These are phyloP conservation scores for Penaeus indicus DNA, from an alignment of 1,140 invertebrate species.

Conservation along the genomic window DNA sequence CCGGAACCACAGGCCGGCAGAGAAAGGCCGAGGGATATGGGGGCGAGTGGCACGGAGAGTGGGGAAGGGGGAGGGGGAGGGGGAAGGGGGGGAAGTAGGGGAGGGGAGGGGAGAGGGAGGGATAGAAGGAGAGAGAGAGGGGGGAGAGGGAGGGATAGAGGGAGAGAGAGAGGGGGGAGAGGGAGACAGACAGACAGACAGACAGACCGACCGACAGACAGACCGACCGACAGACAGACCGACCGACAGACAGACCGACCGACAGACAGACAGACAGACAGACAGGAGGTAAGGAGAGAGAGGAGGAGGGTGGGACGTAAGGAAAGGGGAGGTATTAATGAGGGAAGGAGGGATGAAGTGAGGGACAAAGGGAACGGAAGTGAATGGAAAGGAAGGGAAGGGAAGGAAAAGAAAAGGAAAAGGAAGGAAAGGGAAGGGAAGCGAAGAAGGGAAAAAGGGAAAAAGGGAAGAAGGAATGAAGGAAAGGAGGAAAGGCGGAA, in stretches of 20 bases:
- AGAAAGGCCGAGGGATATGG: too few relatives aligned
- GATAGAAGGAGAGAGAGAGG: too few relatives aligned
- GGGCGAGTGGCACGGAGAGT: not conserved
- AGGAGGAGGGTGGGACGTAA: not conserved
- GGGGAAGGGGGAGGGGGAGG: not conserved
- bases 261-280: too few relatives aligned
- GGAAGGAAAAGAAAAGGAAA: not conserved
- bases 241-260: too few relatives aligned
- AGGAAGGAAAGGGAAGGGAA: not conserved
- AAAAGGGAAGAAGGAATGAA: not conserved
- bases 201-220: too few relatives aligned
- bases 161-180: not conserved
- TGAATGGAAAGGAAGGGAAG: not conserved
- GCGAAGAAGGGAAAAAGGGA: not conserved
- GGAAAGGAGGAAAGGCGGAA: not conserved
- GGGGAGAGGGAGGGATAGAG: too few relatives aligned
- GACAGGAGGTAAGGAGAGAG: too few relatives aligned
- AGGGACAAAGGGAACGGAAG: not conserved
- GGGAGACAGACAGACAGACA: not conserved
- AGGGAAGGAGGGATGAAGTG: not conserved
- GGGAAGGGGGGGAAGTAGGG: too few relatives aligned
- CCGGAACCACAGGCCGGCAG: too few relatives aligned
- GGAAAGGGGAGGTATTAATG: not conserved
- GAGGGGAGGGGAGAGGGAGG: too few relatives aligned
- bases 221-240: too few relatives aligned